These are phyloP conservation scores for Ceramica pisi DNA, from an alignment of 2,888 invertebrate genomes.

Conservation along the genomic window DNA sequence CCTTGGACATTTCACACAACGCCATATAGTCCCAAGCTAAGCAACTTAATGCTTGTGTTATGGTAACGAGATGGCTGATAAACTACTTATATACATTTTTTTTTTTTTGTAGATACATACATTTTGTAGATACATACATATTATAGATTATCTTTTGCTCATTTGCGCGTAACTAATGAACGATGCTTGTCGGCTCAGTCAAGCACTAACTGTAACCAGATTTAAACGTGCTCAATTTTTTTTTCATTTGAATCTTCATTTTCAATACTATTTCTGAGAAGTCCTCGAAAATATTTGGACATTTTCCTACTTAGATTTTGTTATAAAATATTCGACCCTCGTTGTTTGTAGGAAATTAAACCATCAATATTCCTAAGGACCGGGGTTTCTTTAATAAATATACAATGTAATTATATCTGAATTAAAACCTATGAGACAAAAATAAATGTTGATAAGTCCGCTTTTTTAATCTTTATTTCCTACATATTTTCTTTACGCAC, in stretches of 20 bases:
- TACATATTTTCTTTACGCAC: neutral
- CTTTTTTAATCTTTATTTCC: neutral
- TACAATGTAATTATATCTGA: too few relatives aligned
- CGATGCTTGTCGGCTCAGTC: conserved; percentile 29
- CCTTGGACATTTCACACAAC: too few relatives aligned
- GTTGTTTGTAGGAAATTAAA: neutral
- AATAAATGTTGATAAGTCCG: neutral
- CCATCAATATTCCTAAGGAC: too few relatives aligned
- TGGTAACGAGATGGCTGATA: too few relatives aligned
- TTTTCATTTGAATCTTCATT: conserved; percentile 25
- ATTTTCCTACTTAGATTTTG: neutral
- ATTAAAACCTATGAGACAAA: neutral
- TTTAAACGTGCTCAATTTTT: conserved; percentile 30
- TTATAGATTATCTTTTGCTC: conserved; percentile 4
- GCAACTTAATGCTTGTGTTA: too few relatives aligned
- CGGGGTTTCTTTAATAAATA: too few relatives aligned
- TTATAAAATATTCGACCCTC: neutral
- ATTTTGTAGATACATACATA: too few relatives aligned
- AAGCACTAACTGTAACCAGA: conserved; percentile 18
- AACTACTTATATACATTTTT: too few relatives aligned
- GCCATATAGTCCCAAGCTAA: too few relatives aligned
- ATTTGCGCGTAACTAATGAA: conserved; percentile 34
- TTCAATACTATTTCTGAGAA: conserved; percentile 8
- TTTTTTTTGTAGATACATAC: too few relatives aligned
- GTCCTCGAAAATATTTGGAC: neutral